Evolutionary conservation across 2,888 invertebrate species (phyloP).

Genomic region (Orchesella flavescens): DNA sequence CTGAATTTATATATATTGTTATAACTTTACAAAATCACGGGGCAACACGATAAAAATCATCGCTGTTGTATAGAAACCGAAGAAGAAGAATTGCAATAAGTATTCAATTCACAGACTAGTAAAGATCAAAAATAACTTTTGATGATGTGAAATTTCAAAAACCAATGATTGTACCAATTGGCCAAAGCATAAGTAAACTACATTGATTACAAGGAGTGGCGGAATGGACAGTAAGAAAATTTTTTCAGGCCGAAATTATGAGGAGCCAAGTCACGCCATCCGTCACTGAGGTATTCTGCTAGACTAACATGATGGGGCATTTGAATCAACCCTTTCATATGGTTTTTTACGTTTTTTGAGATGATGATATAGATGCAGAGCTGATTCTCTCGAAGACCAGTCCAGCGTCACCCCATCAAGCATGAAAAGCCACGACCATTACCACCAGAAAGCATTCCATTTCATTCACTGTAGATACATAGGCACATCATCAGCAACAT

Average conservation of each 20-base stretch:
- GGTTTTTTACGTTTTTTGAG: constrained; percentile 45
- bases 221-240: constrained; percentile 28
- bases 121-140: constrained; percentile 15
- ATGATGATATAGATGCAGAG: constrained; percentile 40
- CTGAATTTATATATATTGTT: too few species aligned
- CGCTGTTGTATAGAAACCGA: neutral
- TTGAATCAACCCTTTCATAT: constrained; percentile 61
- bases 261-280: constrained; percentile 65
- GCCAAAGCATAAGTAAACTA: neutral
- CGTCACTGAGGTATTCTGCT: constrained; percentile 66
- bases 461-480: too few species aligned
- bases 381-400: constrained; percentile 26
- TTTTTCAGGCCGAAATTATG: constrained; percentile 44
- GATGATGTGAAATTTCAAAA: constrained; percentile 4
- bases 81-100: neutral
- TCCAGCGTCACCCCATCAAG: constrained; percentile 61
- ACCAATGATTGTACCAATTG: constrained; percentile 16
- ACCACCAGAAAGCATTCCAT: neutral
- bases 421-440: constrained; percentile 44
- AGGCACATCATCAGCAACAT: too few species aligned
- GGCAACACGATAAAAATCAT: constrained; percentile 47
- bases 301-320: constrained; percentile 65
- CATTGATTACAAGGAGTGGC: constrained; percentile 25
- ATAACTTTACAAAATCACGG: constrained; percentile 13
- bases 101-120: constrained; percentile 26